phyloP scores from a whole-genome alignment of 2,797 vertebrate species.

The Mormyrops boulengeri region DNA sequence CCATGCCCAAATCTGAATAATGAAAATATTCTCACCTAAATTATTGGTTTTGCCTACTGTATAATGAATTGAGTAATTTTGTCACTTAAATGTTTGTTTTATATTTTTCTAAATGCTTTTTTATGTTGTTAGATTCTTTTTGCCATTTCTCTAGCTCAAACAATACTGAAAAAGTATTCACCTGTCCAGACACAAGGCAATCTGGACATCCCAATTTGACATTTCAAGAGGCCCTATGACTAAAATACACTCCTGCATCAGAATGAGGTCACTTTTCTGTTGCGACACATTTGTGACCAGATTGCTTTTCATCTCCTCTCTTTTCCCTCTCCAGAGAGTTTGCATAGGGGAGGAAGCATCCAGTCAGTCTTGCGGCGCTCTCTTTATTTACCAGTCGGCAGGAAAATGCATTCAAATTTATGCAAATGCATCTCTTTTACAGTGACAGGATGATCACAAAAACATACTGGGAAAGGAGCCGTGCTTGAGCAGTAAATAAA shows the following conservation, averaged over 20 bases:
- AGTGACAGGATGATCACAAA: conserved; percentile 15
- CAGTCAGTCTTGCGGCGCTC: conserved; percentile 4
- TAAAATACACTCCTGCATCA: neutral
- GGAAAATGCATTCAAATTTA: conserved; percentile 25
- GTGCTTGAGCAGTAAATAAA: conserved; percentile 19
- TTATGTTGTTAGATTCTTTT: neutral
- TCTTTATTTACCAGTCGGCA: conserved; percentile 19
- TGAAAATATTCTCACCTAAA: neutral
- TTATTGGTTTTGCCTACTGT: neutral
- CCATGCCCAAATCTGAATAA: neutral
- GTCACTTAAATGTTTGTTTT: neutral
- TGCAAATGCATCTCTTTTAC: conserved; percentile 22
- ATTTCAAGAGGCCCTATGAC: neutral
- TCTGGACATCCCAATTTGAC: neutral
- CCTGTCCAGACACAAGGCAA: neutral
- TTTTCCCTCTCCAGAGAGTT: neutral
- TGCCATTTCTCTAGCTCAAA: neutral
- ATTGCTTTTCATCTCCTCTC: neutral
- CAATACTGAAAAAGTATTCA: neutral
- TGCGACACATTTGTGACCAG: neutral
- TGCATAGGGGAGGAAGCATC: neutral
- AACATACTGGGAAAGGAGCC: conserved; percentile 12
- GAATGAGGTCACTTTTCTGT: conserved; percentile 10
- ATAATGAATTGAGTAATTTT: neutral
- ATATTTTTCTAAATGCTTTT: neutral